phyloP scores from a whole-genome alignment of 2,888 invertebrate genomes.

The Orthosia cruda region DNA sequence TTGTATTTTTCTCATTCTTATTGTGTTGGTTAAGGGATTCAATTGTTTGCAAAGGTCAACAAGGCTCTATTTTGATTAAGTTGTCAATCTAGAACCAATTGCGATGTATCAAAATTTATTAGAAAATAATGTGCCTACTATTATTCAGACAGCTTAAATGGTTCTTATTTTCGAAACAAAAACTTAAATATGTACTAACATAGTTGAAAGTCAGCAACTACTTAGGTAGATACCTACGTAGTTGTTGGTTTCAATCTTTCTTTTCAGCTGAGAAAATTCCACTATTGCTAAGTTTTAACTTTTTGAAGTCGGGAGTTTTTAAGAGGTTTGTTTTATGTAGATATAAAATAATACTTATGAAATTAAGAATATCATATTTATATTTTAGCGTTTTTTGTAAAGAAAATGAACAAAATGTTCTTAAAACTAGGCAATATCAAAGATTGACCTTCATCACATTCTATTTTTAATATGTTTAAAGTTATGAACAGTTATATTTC shows the following conservation, averaged over 20 bases:
- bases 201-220: not conserved
- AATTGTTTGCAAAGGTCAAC: slow-evolving; percentile 18
- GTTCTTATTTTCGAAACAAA: not conserved
- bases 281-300: not conserved
- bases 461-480: too few relatives aligned
- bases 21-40: not conserved
- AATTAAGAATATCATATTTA: not conserved
- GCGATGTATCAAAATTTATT: not conserved
- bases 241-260: not conserved
- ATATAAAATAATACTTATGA: not conserved
- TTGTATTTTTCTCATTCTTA: slow-evolving; percentile 10
- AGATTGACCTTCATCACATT: not conserved
- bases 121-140: not conserved
- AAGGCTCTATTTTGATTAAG: not conserved
- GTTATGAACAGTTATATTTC: too few relatives aligned
- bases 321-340: not conserved
- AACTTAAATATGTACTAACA: not conserved
- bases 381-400: too few relatives aligned
- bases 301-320: slow-evolving; percentile 4
- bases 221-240: not conserved
- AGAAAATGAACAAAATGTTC: too few relatives aligned
- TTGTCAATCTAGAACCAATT: not conserved
- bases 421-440: not conserved
- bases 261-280: not conserved
- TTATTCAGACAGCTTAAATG: not conserved